These are phyloP conservation scores for Pitta sordida DNA, from an alignment of 2,113 vertebrate species.

Conservation along the genomic window DNA sequence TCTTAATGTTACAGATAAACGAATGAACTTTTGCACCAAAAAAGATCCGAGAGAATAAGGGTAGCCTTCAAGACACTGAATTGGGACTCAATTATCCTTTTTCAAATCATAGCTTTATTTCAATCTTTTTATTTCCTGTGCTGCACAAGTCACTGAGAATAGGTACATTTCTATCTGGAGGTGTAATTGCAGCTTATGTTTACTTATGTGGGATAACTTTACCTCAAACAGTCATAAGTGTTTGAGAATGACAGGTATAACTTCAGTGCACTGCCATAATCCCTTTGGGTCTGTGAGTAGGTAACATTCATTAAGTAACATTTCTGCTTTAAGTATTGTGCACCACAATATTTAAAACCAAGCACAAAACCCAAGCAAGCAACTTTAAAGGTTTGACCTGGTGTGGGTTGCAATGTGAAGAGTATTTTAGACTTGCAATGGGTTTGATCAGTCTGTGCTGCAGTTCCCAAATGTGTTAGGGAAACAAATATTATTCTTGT, in stretches of 20 bases:
- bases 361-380: neutral
- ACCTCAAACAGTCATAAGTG: neutral
- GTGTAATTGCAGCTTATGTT: conserved; percentile 9
- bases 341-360: neutral
- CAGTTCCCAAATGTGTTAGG: neutral
- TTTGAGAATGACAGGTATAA: neutral
- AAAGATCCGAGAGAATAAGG: neutral
- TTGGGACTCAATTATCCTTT: neutral
- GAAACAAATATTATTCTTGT: conserved; percentile 28
- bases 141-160: neutral
- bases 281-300: neutral
- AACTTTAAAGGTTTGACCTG: neutral
- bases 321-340: neutral
- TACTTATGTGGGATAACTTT: neutral
- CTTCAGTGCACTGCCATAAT: neutral
- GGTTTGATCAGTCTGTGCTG: neutral
- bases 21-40: neutral
- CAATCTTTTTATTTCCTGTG: neutral
- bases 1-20: neutral
- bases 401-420: neutral
- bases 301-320: neutral
- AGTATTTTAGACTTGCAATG: neutral
- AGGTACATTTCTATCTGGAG: neutral
- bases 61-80: neutral
- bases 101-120: neutral